These are phyloP conservation scores for Alcis repandata DNA, from an alignment of 2,888 invertebrate species.

Conservation along the genomic window DNA sequence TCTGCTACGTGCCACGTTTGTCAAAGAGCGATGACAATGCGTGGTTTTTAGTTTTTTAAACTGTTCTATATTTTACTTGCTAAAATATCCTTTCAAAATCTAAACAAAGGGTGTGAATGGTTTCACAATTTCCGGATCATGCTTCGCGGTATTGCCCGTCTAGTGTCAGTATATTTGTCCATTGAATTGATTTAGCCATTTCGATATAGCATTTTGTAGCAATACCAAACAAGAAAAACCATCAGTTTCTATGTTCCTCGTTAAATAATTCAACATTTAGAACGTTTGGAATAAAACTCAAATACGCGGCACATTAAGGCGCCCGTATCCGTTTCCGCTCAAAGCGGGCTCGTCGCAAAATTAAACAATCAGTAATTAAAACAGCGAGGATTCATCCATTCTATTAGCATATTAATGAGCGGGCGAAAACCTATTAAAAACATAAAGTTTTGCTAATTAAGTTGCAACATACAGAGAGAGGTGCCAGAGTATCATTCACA, in stretches of 20 bases:
- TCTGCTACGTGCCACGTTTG: too few species aligned
- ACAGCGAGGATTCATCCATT: conserved; percentile 32
- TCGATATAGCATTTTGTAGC: too few species aligned
- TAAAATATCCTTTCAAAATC: too few species aligned
- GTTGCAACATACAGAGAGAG: conserved; percentile 23
- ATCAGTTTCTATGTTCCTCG: background rate
- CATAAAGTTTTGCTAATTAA: conserved; percentile 35
- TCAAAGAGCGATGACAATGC: too few species aligned
- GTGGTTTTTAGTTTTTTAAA: too few species aligned
- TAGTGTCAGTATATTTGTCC: too few species aligned
- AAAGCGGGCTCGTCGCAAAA: conserved; percentile 31
- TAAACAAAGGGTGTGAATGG: too few species aligned
- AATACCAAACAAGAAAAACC: background rate
- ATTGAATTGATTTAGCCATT: too few species aligned
- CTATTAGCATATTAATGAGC: conserved; percentile 38
- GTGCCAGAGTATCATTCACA: conserved; percentile 10
- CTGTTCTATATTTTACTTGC: too few species aligned
- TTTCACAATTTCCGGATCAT: too few species aligned
- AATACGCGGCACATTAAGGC: conserved; percentile 20
- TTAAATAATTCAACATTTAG: conserved; percentile 7
- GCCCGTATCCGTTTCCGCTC: conserved; percentile 30
- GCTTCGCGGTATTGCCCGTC: too few species aligned
- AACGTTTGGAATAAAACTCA: conserved; percentile 32
- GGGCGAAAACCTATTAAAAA: conserved; percentile 31
- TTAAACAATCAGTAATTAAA: conserved; percentile 42